A percentile compares a stretch with the other conserved stretches of the same genome.
Evolutionary conservation across 2,113 vertebrate species (phyloP).

Genomic region (Phylloscopus trochilus): DNA sequence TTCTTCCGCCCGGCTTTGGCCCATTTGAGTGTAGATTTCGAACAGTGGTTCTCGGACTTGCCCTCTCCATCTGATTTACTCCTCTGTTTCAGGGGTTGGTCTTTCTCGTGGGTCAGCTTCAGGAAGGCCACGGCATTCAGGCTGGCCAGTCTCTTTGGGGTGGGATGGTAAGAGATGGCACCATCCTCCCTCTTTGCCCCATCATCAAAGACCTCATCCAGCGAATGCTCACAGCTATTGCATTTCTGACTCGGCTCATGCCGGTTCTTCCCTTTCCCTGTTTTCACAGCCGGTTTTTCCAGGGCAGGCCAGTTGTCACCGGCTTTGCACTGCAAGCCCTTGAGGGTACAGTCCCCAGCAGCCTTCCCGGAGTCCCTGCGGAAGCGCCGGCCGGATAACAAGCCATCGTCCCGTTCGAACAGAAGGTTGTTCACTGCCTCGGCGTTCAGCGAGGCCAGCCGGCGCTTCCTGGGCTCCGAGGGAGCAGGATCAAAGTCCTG

Average conservation of each 20-base stretch:
- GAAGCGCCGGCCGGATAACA: slow-evolving; percentile 65
- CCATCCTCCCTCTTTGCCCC: slow-evolving; percentile 65
- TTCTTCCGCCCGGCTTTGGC: slow-evolving; percentile 75
- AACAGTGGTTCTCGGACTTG: slow-evolving; percentile 61
- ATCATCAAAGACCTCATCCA: slow-evolving; percentile 70
- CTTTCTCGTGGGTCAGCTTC: slow-evolving; percentile 87
- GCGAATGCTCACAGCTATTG: slow-evolving; percentile 58
- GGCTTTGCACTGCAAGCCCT: slow-evolving; percentile 58
- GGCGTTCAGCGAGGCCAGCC: slow-evolving; percentile 95
- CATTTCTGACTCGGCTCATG: slow-evolving; percentile 54
- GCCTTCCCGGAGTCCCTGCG: slow-evolving; percentile 40
- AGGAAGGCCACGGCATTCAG: slow-evolving; percentile 92
- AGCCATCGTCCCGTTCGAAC: slow-evolving; percentile 80
- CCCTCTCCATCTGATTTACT: slow-evolving; percentile 48
- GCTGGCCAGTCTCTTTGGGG: slow-evolving; percentile 92
- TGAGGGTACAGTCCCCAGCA: slow-evolving; percentile 59
- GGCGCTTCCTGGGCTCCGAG: slow-evolving; percentile 85
- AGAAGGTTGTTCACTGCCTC: slow-evolving; percentile 96
- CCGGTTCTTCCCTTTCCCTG: slow-evolving; percentile 54
- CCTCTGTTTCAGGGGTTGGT: slow-evolving; percentile 72
- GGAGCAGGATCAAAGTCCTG: slow-evolving; percentile 64
- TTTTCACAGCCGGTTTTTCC: slow-evolving; percentile 53
- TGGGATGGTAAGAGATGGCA: slow-evolving; percentile 70
- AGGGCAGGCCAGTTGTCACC: slow-evolving; percentile 48
- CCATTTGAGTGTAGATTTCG: slow-evolving; percentile 72